phyloP scores from a whole-genome alignment of 2,888 invertebrate species.

The Chymomyza fuscimana region DNA sequence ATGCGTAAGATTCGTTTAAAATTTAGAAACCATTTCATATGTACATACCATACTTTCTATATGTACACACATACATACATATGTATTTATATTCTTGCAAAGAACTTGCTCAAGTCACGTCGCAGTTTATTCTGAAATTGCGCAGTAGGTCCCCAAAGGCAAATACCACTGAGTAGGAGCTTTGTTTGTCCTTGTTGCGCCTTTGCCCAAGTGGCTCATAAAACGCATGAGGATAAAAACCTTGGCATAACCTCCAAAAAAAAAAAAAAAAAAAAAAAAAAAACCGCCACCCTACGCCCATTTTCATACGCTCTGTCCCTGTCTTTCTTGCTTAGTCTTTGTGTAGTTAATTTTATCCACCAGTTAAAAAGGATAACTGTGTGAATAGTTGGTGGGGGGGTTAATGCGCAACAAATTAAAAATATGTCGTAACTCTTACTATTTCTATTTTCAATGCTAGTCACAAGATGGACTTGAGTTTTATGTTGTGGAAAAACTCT shows the following conservation, averaged over 20 bases:
- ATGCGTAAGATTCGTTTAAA: slow-evolving; percentile 44
- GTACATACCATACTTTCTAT: background rate
- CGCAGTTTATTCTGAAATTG: slow-evolving; percentile 8
- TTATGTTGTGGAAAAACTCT: background rate
- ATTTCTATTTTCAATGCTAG: background rate
- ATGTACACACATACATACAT: background rate
- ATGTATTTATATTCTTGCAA: background rate
- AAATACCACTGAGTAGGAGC: background rate
- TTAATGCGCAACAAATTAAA: slow-evolving; percentile 1
- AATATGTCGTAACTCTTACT: background rate
- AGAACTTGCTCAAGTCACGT: background rate
- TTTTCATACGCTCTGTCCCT: too few species aligned
- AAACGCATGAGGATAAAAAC: slow-evolving; percentile 1
- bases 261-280: too few species aligned
- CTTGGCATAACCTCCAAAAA: background rate
- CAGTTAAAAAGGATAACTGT: background rate
- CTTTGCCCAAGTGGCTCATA: slow-evolving; percentile 1
- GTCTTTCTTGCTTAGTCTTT: too few species aligned
- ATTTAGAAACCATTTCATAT: slow-evolving; percentile 63
- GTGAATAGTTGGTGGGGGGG: background rate
- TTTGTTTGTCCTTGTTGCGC: background rate
- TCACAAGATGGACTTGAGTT: background rate
- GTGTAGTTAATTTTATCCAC: too few species aligned
- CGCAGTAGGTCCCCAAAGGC: slow-evolving; percentile 4
- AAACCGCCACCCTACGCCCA: background rate